Evolutionary conservation across 2,888 invertebrate genomes (phyloP).

Genomic region (Suillia variegata): DNA sequence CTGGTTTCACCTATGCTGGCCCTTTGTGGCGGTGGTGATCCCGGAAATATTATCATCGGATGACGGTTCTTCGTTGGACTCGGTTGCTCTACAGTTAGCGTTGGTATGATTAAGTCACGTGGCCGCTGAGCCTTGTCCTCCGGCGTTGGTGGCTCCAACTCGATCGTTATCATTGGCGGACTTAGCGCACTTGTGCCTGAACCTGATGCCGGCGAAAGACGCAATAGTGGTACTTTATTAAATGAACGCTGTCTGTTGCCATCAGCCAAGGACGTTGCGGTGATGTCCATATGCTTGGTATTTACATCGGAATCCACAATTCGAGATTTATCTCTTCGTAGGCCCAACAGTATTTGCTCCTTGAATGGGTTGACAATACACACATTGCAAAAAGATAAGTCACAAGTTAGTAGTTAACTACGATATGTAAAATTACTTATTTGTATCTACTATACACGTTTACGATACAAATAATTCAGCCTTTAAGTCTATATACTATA

Average conservation of each 20-base stretch:
- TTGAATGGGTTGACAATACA: slow-evolving; percentile 19
- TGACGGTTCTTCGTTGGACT: slow-evolving; percentile 68
- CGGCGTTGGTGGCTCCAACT: slow-evolving; percentile 49
- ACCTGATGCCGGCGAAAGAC: slow-evolving; percentile 31
- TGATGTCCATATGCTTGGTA: slow-evolving; percentile 40
- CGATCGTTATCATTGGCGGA: slow-evolving; percentile 44
- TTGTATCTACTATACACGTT: too few relatives aligned
- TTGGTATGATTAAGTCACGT: slow-evolving; percentile 68
- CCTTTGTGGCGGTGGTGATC: slow-evolving; percentile 66
- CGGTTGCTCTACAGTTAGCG: slow-evolving; percentile 70
- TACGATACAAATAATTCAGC: too few relatives aligned
- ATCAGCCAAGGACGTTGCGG: slow-evolving; percentile 41
- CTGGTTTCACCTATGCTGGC: slow-evolving; percentile 58
- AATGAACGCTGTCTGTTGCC: slow-evolving; percentile 25
- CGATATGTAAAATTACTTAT: too few relatives aligned
- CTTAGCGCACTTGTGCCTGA: slow-evolving; percentile 12
- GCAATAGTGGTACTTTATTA: slow-evolving; percentile 27
- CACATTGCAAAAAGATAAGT: background rate
- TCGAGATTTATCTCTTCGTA: slow-evolving; percentile 30
- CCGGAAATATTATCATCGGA: slow-evolving; percentile 62
- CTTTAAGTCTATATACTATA: too few relatives aligned
- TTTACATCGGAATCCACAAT: slow-evolving; percentile 39
- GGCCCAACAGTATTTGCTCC: slow-evolving; percentile 32
- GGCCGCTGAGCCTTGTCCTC: slow-evolving; percentile 54
- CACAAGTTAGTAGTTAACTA: background rate